Conservation (phyloP, 2,113 vertebrate species). For the Calyptomena viridis region DNA sequence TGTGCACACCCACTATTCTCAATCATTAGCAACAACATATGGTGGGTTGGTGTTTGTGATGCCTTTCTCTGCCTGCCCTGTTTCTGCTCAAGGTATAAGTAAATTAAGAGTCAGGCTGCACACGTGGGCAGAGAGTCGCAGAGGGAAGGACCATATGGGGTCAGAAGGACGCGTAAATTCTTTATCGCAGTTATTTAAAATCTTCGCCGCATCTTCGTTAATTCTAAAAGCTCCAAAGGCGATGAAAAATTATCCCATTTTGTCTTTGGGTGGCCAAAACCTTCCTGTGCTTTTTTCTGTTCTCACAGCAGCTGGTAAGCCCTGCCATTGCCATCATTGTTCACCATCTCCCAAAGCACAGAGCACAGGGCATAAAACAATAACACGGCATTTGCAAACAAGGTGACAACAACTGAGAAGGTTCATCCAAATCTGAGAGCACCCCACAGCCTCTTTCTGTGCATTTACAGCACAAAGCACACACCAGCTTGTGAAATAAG, state of each 20-base stretch:
- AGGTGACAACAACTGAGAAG: background rate
- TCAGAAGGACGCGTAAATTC: background rate
- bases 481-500: background rate
- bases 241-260: fast-evolving
- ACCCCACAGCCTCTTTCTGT: background rate
- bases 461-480: fast-evolving
- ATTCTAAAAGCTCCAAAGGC: background rate
- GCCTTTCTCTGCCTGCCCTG: constrained; percentile 15
- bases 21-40: constrained; percentile 26
- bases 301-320: background rate
- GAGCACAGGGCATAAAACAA: background rate
- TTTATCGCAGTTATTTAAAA: background rate
- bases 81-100: constrained; percentile 19
- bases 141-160: background rate
- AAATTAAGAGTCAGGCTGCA: constrained; percentile 10
- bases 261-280: background rate
- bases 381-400: background rate
- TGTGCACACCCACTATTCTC: background rate
- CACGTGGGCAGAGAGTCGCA: background rate
- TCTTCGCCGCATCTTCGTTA: background rate
- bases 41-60: background rate
- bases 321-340: fast-evolving
- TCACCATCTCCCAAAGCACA: background rate
- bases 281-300: background rate
- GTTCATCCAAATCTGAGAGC: background rate